These are phyloP conservation scores for Trissolcus basalis DNA, from an alignment of 1,140 invertebrate genomes.

Conservation along the genomic window DNA sequence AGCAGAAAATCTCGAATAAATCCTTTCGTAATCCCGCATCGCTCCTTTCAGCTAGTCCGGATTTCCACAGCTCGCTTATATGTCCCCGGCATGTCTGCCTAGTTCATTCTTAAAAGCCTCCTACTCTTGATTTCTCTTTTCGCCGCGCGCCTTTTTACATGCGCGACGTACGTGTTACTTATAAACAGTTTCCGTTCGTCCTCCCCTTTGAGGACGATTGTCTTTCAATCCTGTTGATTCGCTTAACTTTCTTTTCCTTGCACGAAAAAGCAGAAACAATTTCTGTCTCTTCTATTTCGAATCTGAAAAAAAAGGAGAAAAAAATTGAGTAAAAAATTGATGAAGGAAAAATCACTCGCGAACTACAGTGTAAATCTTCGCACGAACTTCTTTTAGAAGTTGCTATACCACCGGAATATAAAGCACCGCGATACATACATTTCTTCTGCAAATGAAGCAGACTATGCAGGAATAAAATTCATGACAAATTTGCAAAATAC, in stretches of 20 bases:
- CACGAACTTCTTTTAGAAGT: conserved; percentile 34
- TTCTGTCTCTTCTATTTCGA: too few species aligned
- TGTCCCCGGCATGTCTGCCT: conserved; percentile 54
- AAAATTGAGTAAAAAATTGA: too few species aligned
- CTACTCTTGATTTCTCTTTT: conserved; percentile 57
- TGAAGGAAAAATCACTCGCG: not conserved
- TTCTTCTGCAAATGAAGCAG: conserved; percentile 46
- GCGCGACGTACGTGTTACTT: conserved; percentile 20
- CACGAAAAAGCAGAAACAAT: not conserved
- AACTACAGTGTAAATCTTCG: not conserved
- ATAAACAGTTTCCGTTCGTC: conserved; percentile 32
- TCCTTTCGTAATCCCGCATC: conserved; percentile 74
- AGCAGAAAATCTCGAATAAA: conserved; percentile 75
- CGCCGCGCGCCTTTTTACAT: conserved; percentile 52
- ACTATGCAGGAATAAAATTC: conserved; percentile 46
- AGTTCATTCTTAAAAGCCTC: conserved; percentile 48
- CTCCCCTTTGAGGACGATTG: conserved; percentile 43
- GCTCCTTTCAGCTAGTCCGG: conserved; percentile 72
- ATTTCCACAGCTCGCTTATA: conserved; percentile 71
- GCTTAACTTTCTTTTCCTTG: conserved; percentile 21
- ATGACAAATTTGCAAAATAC: conserved; percentile 59
- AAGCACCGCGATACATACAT: conserved; percentile 19
- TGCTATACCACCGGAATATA: conserved; percentile 35
- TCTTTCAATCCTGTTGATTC: conserved; percentile 43
- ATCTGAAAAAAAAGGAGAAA: too few species aligned